These are phyloP conservation scores for Formica aserva DNA, from an alignment of 2,888 invertebrate genomes.

Conservation along the genomic window DNA sequence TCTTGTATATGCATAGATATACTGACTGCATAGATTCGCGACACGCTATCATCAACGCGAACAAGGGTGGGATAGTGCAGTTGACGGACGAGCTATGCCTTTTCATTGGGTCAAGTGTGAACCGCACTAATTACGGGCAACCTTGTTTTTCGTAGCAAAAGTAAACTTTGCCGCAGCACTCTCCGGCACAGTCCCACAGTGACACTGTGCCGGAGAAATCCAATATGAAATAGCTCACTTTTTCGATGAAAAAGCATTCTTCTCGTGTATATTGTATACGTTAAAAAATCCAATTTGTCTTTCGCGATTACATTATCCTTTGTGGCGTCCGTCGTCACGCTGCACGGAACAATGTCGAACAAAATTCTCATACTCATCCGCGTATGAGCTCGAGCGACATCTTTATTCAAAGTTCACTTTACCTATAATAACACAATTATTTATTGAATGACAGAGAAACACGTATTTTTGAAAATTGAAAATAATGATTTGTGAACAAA, in stretches of 20 bases:
- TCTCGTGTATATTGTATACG: neutral
- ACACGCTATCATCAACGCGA: neutral
- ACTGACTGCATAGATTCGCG: neutral
- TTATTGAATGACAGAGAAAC: neutral
- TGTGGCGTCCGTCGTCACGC: constrained; percentile 3
- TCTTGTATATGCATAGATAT: neutral
- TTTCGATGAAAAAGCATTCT: constrained; percentile 16
- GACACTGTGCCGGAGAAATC: constrained; percentile 27
- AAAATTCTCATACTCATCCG: neutral
- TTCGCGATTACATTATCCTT: constrained; percentile 37
- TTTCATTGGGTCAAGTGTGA: constrained; percentile 79
- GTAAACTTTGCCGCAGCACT: constrained; percentile 36
- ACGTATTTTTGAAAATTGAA: neutral
- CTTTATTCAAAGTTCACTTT: constrained; percentile 15
- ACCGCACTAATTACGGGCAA: constrained; percentile 75
- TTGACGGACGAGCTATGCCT: constrained; percentile 11
- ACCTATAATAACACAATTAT: neutral
- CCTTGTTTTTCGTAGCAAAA: constrained; percentile 49
- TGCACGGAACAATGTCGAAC: neutral
- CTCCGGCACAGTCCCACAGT: neutral
- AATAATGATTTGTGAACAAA: neutral
- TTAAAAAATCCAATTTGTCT: constrained; percentile 40
- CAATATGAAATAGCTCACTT: constrained; percentile 32
- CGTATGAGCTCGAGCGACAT: neutral
- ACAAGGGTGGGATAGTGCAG: neutral